phyloP scores from a whole-genome alignment of 92 coral and sea anemone species.

The Zoanthus sociatus region DNA sequence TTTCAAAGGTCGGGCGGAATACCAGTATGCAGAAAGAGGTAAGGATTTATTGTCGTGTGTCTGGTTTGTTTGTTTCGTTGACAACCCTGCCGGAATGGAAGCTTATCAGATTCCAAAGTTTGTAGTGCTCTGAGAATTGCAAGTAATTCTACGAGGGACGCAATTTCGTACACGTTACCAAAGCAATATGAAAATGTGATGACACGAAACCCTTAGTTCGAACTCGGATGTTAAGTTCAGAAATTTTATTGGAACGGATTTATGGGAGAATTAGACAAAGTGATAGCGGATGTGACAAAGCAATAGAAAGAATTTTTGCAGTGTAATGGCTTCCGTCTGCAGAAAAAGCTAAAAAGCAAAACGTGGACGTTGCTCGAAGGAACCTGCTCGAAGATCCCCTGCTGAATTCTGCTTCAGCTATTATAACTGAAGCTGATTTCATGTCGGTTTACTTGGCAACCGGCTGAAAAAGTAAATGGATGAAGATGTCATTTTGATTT shows the following conservation, averaged over 20 bases:
- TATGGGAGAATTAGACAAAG: constrained; percentile 12
- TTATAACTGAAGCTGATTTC: background rate
- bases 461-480: background rate
- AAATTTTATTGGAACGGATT: background rate
- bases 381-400: background rate
- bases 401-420: background rate
- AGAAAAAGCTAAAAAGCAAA: background rate
- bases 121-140: constrained; percentile 39
- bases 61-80: constrained; percentile 71
- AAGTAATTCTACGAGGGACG: background rate
- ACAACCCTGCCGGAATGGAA: constrained; percentile 48
- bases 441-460: constrained; percentile 7
- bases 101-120: constrained; percentile 72
- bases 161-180: constrained; percentile 23
- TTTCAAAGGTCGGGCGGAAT: constrained; percentile 83
- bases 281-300: constrained; percentile 31
- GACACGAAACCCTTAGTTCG: background rate
- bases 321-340: background rate
- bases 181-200: background rate
- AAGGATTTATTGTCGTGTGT: constrained; percentile 40
- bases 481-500: background rate
- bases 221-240: background rate
- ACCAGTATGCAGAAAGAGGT: constrained; percentile 81
- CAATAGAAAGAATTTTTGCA: constrained; percentile 19
- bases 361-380: background rate